Percentiles rank a stretch among this genome's conserved stretches.
phyloP scores from a whole-genome alignment of 2,888 invertebrate genomes.

The Euzetes globulus region DNA sequence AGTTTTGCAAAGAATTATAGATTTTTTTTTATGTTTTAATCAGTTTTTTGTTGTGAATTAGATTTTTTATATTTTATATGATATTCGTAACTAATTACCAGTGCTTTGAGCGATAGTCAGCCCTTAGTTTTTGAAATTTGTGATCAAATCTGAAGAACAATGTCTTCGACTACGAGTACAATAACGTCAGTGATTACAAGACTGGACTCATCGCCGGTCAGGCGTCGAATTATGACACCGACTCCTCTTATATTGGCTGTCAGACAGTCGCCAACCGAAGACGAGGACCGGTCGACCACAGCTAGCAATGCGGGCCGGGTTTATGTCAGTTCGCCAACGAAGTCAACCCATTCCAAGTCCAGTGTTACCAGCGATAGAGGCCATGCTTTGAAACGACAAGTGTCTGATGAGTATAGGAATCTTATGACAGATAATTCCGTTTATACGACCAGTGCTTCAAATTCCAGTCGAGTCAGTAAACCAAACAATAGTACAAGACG shows the following conservation, averaged over 20 bases:
- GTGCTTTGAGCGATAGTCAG: background rate
- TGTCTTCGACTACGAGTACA: background rate
- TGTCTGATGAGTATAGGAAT: background rate
- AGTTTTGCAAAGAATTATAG: background rate
- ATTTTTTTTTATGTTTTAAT: no score
- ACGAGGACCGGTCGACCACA: background rate
- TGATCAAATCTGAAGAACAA: background rate
- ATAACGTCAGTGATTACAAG: slow-evolving; percentile 9
- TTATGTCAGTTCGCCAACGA: background rate
- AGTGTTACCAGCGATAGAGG: background rate
- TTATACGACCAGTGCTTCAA: background rate
- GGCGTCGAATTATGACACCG: slow-evolving; percentile 3
- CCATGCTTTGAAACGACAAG: background rate
- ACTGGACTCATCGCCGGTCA: slow-evolving; percentile 16
- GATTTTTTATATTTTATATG: background rate
- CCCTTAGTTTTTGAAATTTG: background rate
- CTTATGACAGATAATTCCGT: background rate
- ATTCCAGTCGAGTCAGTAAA: background rate
- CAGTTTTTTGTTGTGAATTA: background rate
- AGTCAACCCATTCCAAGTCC: background rate
- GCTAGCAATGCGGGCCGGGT: background rate
- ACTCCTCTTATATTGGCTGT: background rate
- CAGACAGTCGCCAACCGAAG: slow-evolving; percentile 1
- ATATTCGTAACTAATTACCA: background rate
- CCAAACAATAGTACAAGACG: slow-evolving; percentile 18